These are phyloP conservation scores for Aleiodes leptofemur DNA, from an alignment of 2,888 invertebrate species.

Conservation along the genomic window DNA sequence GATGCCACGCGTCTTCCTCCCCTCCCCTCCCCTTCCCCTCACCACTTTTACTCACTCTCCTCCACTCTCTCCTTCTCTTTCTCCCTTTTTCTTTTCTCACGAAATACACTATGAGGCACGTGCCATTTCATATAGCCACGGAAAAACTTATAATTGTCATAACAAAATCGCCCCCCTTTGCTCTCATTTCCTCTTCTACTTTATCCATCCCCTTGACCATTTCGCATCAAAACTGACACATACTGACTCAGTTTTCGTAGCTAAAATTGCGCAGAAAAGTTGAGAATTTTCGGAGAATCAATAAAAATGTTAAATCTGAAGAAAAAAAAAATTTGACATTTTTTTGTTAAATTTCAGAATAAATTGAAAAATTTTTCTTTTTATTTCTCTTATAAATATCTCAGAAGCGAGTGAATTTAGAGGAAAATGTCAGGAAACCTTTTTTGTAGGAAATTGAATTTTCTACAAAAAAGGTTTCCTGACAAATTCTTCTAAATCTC, in stretches of 20 bases:
- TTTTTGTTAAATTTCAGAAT: too few relatives aligned
- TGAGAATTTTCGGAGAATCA: neutral
- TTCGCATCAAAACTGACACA: neutral
- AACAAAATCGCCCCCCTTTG: conserved; percentile 61
- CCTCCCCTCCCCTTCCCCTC: conserved; percentile 53
- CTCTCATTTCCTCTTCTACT: conserved; percentile 15
- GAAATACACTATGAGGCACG: conserved; percentile 57
- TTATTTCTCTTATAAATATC: too few relatives aligned
- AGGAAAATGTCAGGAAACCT: too few relatives aligned
- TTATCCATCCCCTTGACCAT: conserved; percentile 16
- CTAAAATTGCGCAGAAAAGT: neutral
- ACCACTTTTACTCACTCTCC: conserved; percentile 42
- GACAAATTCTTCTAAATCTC: too few relatives aligned
- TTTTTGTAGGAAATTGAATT: too few relatives aligned
- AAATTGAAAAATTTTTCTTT: too few relatives aligned
- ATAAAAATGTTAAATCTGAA: too few relatives aligned
- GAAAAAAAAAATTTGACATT: too few relatives aligned
- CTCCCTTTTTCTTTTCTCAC: conserved; percentile 31
- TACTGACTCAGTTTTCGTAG: neutral
- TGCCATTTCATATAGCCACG: conserved; percentile 66
- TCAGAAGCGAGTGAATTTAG: too few relatives aligned
- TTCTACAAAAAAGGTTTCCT: too few relatives aligned
- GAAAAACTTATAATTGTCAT: conserved; percentile 73
- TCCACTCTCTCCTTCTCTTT: neutral
- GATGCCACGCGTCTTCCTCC: conserved; percentile 63